phyloP scores from a whole-genome alignment of 2,113 vertebrate genomes.

The Patagioenas fasciata region DNA sequence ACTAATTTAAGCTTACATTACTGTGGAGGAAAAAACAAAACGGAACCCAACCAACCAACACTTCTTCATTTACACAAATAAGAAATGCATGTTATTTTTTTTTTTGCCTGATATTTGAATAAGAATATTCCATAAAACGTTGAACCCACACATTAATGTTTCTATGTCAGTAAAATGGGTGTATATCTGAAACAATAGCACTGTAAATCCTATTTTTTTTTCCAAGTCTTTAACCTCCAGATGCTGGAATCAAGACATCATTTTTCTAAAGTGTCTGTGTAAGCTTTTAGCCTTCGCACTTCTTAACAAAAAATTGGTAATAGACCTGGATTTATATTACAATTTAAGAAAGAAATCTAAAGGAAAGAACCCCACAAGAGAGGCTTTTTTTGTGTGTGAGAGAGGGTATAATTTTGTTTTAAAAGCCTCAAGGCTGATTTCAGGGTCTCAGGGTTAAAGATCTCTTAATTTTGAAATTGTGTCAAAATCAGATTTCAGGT shows the following conservation, averaged over 20 bases:
- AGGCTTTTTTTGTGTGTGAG: fast-evolving
- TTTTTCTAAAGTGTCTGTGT: neutral
- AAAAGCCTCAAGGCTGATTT: neutral
- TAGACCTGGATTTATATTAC: neutral
- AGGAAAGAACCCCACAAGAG: neutral
- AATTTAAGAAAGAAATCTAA: neutral
- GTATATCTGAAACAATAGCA: neutral
- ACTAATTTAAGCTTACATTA: neutral
- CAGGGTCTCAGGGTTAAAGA: neutral
- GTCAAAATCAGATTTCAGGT: neutral
- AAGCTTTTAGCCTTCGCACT: neutral
- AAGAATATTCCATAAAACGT: neutral
- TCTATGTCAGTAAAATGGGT: neutral
- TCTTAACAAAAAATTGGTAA: neutral
- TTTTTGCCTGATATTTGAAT: neutral
- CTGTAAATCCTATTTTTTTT: neutral
- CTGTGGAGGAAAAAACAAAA: neutral
- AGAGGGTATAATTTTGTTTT: neutral
- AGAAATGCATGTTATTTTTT: neutral
- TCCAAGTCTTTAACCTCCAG: neutral
- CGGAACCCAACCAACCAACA: fast-evolving
- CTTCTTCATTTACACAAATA: neutral
- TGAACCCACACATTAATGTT: fast-evolving
- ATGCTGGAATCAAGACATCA: neutral
- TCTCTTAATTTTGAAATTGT: neutral